These are phyloP conservation scores for Danio jaintianensis DNA, from an alignment of 2,797 vertebrate species.

Conservation along the genomic window DNA sequence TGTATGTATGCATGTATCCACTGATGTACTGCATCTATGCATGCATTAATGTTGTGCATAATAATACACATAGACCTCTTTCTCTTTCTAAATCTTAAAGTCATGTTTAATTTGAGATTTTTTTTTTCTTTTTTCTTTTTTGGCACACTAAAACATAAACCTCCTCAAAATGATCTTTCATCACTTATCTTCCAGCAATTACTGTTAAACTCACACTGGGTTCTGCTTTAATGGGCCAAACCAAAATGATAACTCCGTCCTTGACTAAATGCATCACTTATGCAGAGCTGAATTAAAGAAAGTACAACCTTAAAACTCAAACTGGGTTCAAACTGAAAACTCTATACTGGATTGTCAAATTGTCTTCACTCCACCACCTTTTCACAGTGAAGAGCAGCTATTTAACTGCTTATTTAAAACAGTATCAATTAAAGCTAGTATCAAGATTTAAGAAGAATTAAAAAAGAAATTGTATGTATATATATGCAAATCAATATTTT, in stretches of 20 bases:
- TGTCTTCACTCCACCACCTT: too few relatives aligned
- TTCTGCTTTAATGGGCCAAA: not conserved
- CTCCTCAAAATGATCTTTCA: not conserved
- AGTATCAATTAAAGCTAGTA: too few relatives aligned
- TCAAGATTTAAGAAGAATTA: too few relatives aligned
- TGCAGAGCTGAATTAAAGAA: not conserved
- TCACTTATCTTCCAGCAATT: not conserved
- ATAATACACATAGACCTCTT: too few relatives aligned
- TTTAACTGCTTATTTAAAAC: too few relatives aligned
- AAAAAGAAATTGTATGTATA: too few relatives aligned
- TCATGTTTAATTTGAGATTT: not conserved
- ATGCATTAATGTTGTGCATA: too few relatives aligned
- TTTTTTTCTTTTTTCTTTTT: not conserved
- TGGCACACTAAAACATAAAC: not conserved
- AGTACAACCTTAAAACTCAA: not conserved
- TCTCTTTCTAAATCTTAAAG: not conserved
- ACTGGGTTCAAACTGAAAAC: not conserved
- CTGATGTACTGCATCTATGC: too few relatives aligned
- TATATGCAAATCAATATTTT: too few relatives aligned
- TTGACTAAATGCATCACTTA: not conserved
- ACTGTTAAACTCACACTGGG: slow-evolving; percentile 9
- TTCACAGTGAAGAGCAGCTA: too few relatives aligned
- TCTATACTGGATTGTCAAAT: not conserved
- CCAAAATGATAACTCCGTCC: not conserved
- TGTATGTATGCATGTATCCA: too few relatives aligned